phyloP scores from a whole-genome alignment of 2,888 invertebrate species.

The Hedya salicella region DNA sequence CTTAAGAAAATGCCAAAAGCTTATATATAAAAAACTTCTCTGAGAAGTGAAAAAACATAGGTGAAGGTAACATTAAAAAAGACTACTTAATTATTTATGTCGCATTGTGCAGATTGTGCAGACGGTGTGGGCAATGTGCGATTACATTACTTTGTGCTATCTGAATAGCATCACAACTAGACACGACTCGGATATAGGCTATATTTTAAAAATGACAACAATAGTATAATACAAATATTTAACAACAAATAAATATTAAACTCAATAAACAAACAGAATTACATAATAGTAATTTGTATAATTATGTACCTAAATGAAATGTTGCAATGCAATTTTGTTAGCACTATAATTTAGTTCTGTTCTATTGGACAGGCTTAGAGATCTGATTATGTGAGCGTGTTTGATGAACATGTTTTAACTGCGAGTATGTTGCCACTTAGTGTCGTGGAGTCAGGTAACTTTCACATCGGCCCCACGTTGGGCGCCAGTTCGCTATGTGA shows the following conservation, averaged over 20 bases:
- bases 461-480: slow-evolving; percentile 24
- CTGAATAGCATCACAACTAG: slow-evolving; percentile 10
- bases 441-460: slow-evolving; percentile 24
- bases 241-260: slow-evolving; percentile 23
- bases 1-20: slow-evolving; percentile 9
- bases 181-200: neutral
- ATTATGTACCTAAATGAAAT: slow-evolving; percentile 4
- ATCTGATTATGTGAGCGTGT: neutral
- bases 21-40: slow-evolving; percentile 20
- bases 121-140: neutral
- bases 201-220: slow-evolving; percentile 11
- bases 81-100: slow-evolving; percentile 5
- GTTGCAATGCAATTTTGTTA: neutral
- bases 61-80: slow-evolving; percentile 11
- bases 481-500: slow-evolving; percentile 27
- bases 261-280: slow-evolving; percentile 10
- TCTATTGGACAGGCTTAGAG: slow-evolving; percentile 15
- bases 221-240: slow-evolving; percentile 17
- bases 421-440: slow-evolving; percentile 2
- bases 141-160: slow-evolving; percentile 20
- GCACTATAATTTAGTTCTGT: neutral
- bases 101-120: slow-evolving; percentile 15
- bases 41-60: slow-evolving; percentile 9
- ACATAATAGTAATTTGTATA: slow-evolving; percentile 1
- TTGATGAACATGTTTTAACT: neutral